Evolutionary conservation across 2,888 invertebrate genomes (phyloP), one percentile per base, ranked within the genome.

Genomic region (Pseudococcus viburni): DNA sequence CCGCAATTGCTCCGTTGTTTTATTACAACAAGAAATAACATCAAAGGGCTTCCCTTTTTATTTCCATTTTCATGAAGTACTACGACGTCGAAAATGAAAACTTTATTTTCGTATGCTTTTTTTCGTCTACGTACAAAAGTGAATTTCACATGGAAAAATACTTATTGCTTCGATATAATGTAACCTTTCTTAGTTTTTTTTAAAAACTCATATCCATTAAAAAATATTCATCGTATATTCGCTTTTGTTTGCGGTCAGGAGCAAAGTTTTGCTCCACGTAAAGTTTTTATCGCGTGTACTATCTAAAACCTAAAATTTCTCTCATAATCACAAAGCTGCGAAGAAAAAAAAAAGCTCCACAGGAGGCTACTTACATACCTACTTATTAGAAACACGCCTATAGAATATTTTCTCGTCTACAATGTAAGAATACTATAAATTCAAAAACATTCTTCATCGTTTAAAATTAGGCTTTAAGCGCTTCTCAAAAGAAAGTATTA

Each of bases 401-500:
- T 33, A 11, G 64, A 64, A 64, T 59, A 59, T 59, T 59, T 9
- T 64, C 6, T 17, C 55, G n/a, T 22, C 64, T 22, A 64, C 22
- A n/a, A 11, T 9, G 12, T 68, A 73, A 73, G 73, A 73, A 73
- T 73, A 73, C 73, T 39, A 26, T 26, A 33, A 73, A 73, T 73
- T 73, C 73, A 73, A 73, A 73, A 73, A 73, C 73, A 73, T 73
- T 73, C 73, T 73, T 33, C 73, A 73, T 73, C 73, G 73, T 73
- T 73, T 73, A 33, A 73, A 73, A 33, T 73, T 73, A 73, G 73
- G 73, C 73, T 26, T 73, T 33, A 33, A 26, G 73, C 73, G 73
- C 33, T 33, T 33, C 17, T 33, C 73, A 33, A 33, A 73, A 73
- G 33, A 73, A 73, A 33, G 73, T 73, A 73, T 73, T 73, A 73